A percentile compares a stretch with the other conserved stretches of the same genome.
These are phyloP conservation scores for Coelopa pilipes DNA, from an alignment of 2,888 invertebrate species.

Conservation along the genomic window DNA sequence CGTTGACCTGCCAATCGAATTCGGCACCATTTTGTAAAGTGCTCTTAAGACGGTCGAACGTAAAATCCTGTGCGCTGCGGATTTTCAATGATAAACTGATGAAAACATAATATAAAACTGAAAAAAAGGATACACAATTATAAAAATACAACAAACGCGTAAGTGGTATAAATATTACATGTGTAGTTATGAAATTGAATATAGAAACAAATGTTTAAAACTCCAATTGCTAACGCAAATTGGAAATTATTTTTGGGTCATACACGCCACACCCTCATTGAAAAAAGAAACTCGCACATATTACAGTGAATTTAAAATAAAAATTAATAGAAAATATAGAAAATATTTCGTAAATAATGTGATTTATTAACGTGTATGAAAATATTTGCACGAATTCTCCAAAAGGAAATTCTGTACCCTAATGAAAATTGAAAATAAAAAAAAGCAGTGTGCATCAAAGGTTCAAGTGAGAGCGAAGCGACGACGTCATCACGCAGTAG, in stretches of 20 bases:
- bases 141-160: constrained; percentile 48
- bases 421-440: constrained; percentile 42
- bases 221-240: constrained; percentile 44
- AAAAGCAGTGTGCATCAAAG: constrained; percentile 43
- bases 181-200: constrained; percentile 31
- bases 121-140: constrained; percentile 47
- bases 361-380: too few species aligned
- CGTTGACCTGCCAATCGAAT: constrained; percentile 41
- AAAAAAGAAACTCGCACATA: constrained; percentile 46
- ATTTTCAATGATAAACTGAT: constrained; percentile 41
- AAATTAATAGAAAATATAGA: neutral
- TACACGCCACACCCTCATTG: constrained; percentile 62
- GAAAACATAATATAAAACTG: constrained; percentile 48
- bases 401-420: constrained; percentile 44
- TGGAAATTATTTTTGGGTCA: constrained; percentile 59
- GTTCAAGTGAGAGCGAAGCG: constrained; percentile 37
- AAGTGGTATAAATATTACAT: constrained; percentile 46
- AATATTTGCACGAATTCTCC: neutral
- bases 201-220: constrained; percentile 40
- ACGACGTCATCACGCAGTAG: constrained; percentile 40
- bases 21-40: constrained; percentile 57
- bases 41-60: constrained; percentile 50
- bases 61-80: constrained; percentile 35
- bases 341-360: neutral
- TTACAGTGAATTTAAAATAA: constrained; percentile 21